A percentile compares a stretch with the other conserved stretches of the same genome.
Evolutionary conservation across 2,888 invertebrate species (phyloP).

Genomic region (Drosophila emarginata): DNA sequence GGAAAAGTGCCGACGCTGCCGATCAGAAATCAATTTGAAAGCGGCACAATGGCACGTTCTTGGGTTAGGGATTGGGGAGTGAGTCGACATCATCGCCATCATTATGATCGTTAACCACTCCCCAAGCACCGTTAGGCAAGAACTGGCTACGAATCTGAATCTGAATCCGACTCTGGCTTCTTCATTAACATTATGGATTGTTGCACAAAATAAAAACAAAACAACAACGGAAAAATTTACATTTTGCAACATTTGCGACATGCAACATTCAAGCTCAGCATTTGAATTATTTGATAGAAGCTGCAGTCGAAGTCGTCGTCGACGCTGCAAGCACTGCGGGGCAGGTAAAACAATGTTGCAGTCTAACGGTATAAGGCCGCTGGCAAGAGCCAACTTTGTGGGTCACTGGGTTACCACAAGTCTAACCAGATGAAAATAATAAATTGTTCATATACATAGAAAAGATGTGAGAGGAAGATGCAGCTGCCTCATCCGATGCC

Average conservation of each 20-base stretch:
- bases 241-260: conserved; percentile 41
- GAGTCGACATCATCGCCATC: neutral
- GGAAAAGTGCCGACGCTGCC: conserved; percentile 47
- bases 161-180: conserved; percentile 30
- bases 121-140: conserved; percentile 47
- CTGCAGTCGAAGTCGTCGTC: conserved; percentile 20
- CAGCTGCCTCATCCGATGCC: conserved; percentile 8
- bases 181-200: conserved; percentile 72
- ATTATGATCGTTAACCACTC: conserved; percentile 29
- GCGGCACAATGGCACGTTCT: conserved; percentile 32
- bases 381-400: conserved; percentile 53
- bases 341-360: conserved; percentile 50
- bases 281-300: conserved; percentile 34
- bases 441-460: neutral
- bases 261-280: conserved; percentile 48
- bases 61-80: neutral
- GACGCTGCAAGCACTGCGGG: conserved; percentile 31
- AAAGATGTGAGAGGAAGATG: conserved; percentile 34
- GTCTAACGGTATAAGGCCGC: conserved; percentile 65
- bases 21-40: conserved; percentile 62
- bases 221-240: conserved; percentile 41
- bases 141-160: conserved; percentile 18
- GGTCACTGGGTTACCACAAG: conserved; percentile 70
- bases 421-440: conserved; percentile 28
- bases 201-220: conserved; percentile 39